These are phyloP conservation scores for Manduca sexta DNA, from an alignment of 1,140 invertebrate species.

Conservation along the genomic window DNA sequence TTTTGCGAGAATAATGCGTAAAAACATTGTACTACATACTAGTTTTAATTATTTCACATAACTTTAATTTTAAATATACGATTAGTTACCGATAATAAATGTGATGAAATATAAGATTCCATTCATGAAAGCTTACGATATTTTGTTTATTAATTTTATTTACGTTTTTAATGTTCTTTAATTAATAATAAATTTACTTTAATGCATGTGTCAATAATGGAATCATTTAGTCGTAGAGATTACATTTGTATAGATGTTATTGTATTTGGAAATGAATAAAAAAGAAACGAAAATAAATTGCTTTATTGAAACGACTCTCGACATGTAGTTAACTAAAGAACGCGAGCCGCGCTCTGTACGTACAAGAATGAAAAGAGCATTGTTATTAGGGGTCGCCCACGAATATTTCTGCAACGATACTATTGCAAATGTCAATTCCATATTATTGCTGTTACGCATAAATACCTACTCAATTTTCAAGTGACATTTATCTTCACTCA, in stretches of 20 bases:
- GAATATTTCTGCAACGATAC: too few species aligned
- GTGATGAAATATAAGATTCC: not conserved
- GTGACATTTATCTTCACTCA: too few species aligned
- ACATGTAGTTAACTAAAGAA: too few species aligned
- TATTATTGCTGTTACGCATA: too few species aligned
- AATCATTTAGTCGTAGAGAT: conserved; percentile 60
- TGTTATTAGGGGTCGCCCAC: too few species aligned
- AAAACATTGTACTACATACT: too few species aligned
- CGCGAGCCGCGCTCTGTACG: too few species aligned
- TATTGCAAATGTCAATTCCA: too few species aligned
- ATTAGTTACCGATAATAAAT: not conserved
- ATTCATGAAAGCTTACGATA: not conserved
- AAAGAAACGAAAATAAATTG: conserved; percentile 37
- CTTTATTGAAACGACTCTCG: conserved; percentile 10
- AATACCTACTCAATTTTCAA: too few species aligned
- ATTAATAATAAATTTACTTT: conserved; percentile 34
- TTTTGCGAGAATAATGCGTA: too few species aligned
- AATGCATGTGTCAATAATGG: conserved; percentile 58
- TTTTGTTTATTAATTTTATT: conserved; percentile 1
- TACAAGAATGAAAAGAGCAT: too few species aligned
- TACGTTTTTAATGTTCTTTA: conserved; percentile 13
- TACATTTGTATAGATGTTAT: conserved; percentile 71
- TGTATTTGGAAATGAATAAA: conserved; percentile 70
- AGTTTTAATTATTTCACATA: not conserved
- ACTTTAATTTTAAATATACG: not conserved